A percentile compares a stretch with the other conserved stretches of the same genome.
These are phyloP conservation scores for Diarsia brunnea DNA, from an alignment of 2,888 invertebrate species.

Conservation along the genomic window DNA sequence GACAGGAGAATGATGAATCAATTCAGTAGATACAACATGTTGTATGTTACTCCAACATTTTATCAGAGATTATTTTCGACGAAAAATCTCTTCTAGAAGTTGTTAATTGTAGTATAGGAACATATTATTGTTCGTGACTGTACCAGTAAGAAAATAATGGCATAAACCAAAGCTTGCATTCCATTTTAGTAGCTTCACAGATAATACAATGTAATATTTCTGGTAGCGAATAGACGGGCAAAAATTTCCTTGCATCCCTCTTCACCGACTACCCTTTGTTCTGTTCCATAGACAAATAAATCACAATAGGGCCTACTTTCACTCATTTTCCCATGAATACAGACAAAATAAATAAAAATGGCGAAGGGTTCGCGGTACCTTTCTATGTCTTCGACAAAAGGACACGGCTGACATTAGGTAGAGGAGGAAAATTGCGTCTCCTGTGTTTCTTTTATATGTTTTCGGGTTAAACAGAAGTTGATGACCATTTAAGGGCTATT, in stretches of 20 bases:
- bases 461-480: constrained; percentile 32
- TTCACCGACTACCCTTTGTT: constrained; percentile 46
- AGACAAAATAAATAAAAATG: constrained; percentile 61
- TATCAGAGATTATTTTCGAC: background rate
- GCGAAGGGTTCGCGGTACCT: constrained; percentile 47
- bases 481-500: constrained; percentile 32
- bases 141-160: background rate
- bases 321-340: constrained; percentile 62
- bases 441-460: constrained; percentile 34
- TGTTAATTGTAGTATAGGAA: background rate
- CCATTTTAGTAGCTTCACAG: constrained; percentile 15
- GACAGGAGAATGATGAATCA: background rate
- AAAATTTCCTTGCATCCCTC: constrained; percentile 31
- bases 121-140: background rate
- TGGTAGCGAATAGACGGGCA: constrained; percentile 16
- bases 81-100: background rate
- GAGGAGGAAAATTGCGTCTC: constrained; percentile 52
- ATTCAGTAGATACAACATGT: background rate
- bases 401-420: constrained; percentile 38
- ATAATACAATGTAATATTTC: constrained; percentile 38
- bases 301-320: constrained; percentile 57
- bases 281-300: constrained; percentile 52
- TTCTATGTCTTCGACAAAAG: constrained; percentile 56
- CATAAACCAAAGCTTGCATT: constrained; percentile 4
- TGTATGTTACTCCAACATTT: background rate